Conservation (phyloP, 2,113 vertebrate species). For the Tretioscincus oriximinensis region DNA sequence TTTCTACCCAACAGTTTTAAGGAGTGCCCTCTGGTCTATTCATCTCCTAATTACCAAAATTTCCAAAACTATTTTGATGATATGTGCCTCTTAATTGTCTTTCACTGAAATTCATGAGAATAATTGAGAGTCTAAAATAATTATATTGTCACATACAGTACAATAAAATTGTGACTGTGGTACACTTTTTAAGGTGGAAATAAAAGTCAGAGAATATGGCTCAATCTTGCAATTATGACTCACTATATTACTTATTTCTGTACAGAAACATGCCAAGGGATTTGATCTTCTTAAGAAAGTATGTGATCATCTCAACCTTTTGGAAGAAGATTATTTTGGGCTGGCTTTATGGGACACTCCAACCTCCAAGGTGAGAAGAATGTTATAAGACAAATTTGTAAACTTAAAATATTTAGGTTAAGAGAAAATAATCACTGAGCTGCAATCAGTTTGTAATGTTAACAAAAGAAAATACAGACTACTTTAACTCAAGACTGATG, state of each 20-base stretch:
- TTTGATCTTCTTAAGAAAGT: slow-evolving; percentile 93
- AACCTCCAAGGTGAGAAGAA: slow-evolving; percentile 79
- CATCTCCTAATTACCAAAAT: too few species aligned
- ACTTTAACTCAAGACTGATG: background rate
- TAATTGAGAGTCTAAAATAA: background rate
- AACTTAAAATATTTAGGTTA: background rate
- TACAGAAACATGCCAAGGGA: slow-evolving; percentile 93
- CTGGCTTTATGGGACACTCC: slow-evolving; percentile 87
- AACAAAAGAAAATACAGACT: background rate
- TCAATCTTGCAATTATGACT: background rate
- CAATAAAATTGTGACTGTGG: background rate
- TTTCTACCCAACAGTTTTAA: too few species aligned
- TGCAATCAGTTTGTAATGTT: background rate
- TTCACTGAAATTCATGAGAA: too few species aligned
- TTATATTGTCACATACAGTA: background rate
- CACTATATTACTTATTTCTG: slow-evolving; percentile 28
- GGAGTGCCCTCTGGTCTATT: too few species aligned
- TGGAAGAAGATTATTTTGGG: slow-evolving; percentile 96
- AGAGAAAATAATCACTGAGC: background rate
- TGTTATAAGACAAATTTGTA: background rate
- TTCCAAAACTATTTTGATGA: too few species aligned
- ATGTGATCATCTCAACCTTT: slow-evolving; percentile 93
- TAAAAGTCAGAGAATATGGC: too few species aligned
- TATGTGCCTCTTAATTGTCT: too few species aligned
- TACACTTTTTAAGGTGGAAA: background rate